These are phyloP conservation scores for Callaeas wilsoni DNA, from an alignment of 2,113 vertebrate genomes.

Conservation along the genomic window DNA sequence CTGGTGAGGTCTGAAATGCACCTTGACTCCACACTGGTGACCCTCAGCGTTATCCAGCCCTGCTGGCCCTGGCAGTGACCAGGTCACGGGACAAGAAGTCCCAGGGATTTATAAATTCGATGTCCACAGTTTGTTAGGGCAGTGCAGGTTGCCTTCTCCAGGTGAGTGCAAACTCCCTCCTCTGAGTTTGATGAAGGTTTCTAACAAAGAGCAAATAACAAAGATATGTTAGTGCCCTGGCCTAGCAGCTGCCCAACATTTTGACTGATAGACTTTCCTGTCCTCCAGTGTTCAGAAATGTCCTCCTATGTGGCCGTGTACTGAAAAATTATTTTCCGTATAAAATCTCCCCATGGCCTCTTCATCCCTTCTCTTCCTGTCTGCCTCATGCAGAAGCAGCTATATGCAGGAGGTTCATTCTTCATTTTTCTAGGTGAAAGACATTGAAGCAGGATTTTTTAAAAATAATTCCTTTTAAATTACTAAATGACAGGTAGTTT, in stretches of 20 bases:
- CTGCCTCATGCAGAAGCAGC: neutral
- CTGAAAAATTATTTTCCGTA: neutral
- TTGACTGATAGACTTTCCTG: neutral
- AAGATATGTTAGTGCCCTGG: neutral
- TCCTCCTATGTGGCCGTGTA: neutral
- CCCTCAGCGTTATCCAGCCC: neutral
- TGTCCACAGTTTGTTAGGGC: neutral
- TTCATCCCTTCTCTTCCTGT: neutral
- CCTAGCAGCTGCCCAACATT: neutral
- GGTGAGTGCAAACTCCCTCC: neutral
- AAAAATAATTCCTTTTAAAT: neutral
- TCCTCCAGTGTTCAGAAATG: neutral
- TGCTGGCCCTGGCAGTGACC: neutral
- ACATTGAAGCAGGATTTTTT: neutral
- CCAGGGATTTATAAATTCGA: neutral
- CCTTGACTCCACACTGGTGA: neutral
- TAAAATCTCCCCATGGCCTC: neutral
- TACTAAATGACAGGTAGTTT: neutral
- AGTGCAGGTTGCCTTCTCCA: neutral
- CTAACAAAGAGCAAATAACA: neutral
- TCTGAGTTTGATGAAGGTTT: neutral
- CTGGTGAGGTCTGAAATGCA: neutral
- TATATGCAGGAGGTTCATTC: neutral
- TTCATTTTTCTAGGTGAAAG: neutral
- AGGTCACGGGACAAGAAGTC: rapidly evolving